Percentiles rank a stretch among this genome's conserved stretches.
Evolutionary conservation across 1,140 invertebrate genomes (phyloP).

Genomic region (Aricia agestis): DNA sequence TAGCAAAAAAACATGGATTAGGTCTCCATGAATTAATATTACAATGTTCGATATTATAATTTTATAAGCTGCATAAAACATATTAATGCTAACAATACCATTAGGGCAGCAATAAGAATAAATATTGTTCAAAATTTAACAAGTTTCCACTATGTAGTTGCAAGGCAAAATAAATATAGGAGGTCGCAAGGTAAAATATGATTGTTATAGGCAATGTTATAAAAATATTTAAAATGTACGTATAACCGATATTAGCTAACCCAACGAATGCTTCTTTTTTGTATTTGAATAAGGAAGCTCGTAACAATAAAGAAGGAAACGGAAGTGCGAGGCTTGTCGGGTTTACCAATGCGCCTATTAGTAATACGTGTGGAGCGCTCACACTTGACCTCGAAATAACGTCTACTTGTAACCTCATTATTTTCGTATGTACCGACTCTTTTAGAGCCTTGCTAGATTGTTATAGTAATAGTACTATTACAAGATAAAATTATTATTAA

Average conservation of each 20-base stretch:
- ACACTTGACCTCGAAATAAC: slow-evolving; percentile 34
- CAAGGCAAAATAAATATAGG: too few relatives aligned
- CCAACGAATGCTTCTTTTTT: slow-evolving; percentile 25
- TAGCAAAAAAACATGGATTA: too few relatives aligned
- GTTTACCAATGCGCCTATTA: slow-evolving; percentile 28
- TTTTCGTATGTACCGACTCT: background rate
- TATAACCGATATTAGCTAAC: background rate
- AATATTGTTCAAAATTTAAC: too few relatives aligned
- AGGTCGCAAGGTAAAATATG: background rate
- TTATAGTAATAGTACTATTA: too few relatives aligned
- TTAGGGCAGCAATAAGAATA: too few relatives aligned
- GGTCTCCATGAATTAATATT: too few relatives aligned
- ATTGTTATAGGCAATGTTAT: background rate
- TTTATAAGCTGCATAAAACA: too few relatives aligned
- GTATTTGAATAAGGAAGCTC: slow-evolving; percentile 42
- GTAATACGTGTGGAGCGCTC: slow-evolving; percentile 15
- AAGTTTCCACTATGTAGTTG: too few relatives aligned
- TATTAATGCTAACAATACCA: too few relatives aligned
- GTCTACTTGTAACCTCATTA: slow-evolving; percentile 22
- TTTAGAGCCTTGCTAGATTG: background rate
- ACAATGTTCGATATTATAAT: too few relatives aligned
- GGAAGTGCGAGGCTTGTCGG: slow-evolving; percentile 43
- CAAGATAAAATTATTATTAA: too few relatives aligned
- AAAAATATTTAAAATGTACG: background rate
- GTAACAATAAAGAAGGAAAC: slow-evolving; percentile 53